phyloP scores from a whole-genome alignment of 1,140 invertebrate species.

The Megalopta genalis region DNA sequence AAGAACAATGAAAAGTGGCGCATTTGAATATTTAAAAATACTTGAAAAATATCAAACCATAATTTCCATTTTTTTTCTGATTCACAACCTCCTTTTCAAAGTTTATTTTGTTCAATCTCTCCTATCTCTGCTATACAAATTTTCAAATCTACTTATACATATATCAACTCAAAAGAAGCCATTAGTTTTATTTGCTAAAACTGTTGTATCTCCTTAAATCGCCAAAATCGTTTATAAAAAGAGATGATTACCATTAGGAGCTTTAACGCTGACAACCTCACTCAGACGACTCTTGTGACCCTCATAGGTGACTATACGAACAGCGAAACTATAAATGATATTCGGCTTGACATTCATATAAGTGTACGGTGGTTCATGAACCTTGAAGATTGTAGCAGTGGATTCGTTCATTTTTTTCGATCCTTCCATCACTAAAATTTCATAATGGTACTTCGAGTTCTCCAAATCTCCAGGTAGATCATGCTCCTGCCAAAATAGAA shows the following conservation, averaged over 20 bases:
- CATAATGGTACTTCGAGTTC: slow-evolving; percentile 81
- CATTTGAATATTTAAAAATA: too few species aligned
- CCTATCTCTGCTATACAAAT: too few species aligned
- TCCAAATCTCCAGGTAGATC: slow-evolving; percentile 57
- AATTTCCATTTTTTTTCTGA: too few species aligned
- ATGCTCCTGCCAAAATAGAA: slow-evolving; percentile 83
- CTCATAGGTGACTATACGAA: slow-evolving; percentile 82
- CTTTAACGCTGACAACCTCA: slow-evolving; percentile 80
- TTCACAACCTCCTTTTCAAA: too few species aligned
- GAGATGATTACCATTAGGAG: slow-evolving; percentile 74
- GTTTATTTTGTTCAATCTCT: too few species aligned
- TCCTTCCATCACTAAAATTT: slow-evolving; percentile 83
- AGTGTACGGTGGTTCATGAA: slow-evolving; percentile 81
- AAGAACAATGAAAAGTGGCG: too few species aligned
- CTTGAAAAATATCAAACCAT: too few species aligned
- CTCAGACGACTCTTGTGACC: slow-evolving; percentile 85
- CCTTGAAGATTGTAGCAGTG: slow-evolving; percentile 77
- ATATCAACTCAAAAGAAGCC: too few species aligned
- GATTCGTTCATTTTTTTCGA: slow-evolving; percentile 78
- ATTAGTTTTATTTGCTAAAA: too few species aligned
- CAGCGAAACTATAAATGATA: slow-evolving; percentile 83
- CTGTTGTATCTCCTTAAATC: too few species aligned
- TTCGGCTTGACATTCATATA: slow-evolving; percentile 79
- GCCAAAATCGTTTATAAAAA: not conserved
- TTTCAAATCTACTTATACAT: too few species aligned